A percentile compares a stretch with the other conserved stretches of the same genome.
Conservation (phyloP, 1,140 invertebrate genomes). For the Caenorhabditis remanei region DNA sequence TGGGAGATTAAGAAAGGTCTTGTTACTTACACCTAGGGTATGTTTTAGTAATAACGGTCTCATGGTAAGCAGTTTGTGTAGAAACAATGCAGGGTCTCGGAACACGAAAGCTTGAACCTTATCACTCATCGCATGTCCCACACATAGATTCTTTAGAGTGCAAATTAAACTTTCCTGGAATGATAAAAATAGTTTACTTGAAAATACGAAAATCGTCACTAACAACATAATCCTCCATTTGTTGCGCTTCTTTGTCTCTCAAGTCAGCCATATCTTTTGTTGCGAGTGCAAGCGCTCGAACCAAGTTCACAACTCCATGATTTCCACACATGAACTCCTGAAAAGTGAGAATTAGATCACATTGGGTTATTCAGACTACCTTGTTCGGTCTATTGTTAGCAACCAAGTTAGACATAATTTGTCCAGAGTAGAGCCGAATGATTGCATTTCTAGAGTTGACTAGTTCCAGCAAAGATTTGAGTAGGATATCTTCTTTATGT, state of each 20-base stretch:
- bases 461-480: constrained; percentile 39
- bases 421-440: constrained; percentile 15
- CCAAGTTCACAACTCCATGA: constrained; percentile 12
- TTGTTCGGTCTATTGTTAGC: constrained; percentile 47
- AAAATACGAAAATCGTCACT: background rate
- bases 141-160: constrained; percentile 2
- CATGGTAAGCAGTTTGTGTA: constrained; percentile 26
- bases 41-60: constrained; percentile 33
- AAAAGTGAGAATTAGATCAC: background rate
- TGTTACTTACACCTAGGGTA: background rate
- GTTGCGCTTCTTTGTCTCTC: constrained; percentile 30
- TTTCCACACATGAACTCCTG: constrained; percentile 41
- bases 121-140: constrained; percentile 16
- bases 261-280: constrained; percentile 6
- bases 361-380: background rate
- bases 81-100: constrained; percentile 12
- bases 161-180: constrained; percentile 34
- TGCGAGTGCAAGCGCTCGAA: background rate
- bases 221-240: constrained; percentile 30
- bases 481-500: background rate
- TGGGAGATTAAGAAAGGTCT: background rate
- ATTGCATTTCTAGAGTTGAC: constrained; percentile 3
- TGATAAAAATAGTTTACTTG: background rate
- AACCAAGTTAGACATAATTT: constrained; percentile 41
- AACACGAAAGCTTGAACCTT: constrained; percentile 35